A percentile compares a stretch with the other conserved stretches of the same genome.
These are phyloP conservation scores for Channa argus DNA, from an alignment of 2,113 vertebrate species.

Conservation along the genomic window DNA sequence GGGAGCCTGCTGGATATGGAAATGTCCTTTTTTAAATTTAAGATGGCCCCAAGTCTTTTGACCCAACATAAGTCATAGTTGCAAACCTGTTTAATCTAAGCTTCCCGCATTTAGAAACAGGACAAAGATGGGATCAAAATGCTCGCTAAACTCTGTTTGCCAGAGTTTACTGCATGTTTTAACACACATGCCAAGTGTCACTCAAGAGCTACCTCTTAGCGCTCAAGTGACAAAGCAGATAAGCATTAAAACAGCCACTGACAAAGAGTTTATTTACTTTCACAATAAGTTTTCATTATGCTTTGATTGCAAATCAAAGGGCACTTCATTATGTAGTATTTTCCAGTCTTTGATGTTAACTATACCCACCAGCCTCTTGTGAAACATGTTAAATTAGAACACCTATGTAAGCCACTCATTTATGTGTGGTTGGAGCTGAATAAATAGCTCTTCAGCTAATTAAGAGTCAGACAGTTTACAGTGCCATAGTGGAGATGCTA, in stretches of 20 bases:
- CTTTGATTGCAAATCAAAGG: slow-evolving; percentile 54
- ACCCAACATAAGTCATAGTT: slow-evolving; percentile 29
- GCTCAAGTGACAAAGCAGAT: not conserved
- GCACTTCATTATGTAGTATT: slow-evolving; percentile 3
- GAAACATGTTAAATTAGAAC: slow-evolving; percentile 76
- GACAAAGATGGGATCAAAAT: slow-evolving; percentile 33
- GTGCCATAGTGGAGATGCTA: slow-evolving; percentile 21
- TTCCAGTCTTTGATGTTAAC: slow-evolving; percentile 58
- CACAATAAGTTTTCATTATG: slow-evolving; percentile 21
- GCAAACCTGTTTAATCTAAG: slow-evolving; percentile 28
- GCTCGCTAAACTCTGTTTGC: not conserved
- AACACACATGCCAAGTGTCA: not conserved
- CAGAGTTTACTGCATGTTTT: not conserved
- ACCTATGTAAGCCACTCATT: slow-evolving; percentile 56
- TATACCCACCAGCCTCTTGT: slow-evolving; percentile 41
- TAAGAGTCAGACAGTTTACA: slow-evolving; percentile 59
- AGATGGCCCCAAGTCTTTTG: slow-evolving; percentile 37
- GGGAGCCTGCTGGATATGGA: not conserved
- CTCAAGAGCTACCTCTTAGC: not conserved
- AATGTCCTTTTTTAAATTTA: slow-evolving; percentile 55
- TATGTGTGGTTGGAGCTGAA: slow-evolving; percentile 57
- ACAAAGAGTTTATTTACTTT: not conserved
- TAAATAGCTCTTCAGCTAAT: slow-evolving; percentile 69
- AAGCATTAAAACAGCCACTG: not conserved
- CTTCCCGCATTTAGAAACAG: slow-evolving; percentile 23